phyloP scores from a whole-genome alignment of 2,888 invertebrate species.

The Ormyrus rosae region DNA sequence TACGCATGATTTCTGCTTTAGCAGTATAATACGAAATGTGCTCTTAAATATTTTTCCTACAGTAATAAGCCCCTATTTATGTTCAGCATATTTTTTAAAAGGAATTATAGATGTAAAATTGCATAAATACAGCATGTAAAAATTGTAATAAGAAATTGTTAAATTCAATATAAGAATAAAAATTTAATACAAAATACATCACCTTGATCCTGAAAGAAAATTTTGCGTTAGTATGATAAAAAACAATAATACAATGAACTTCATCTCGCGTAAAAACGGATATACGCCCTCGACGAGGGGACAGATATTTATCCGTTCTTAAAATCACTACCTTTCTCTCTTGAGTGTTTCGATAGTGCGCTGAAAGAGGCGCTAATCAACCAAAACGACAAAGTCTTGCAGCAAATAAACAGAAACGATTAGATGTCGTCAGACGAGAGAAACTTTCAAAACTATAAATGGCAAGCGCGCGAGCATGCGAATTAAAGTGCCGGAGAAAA shows the following conservation, averaged over 20 bases:
- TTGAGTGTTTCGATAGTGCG: conserved; percentile 40
- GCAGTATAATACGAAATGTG: neutral
- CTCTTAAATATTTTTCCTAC: conserved; percentile 32
- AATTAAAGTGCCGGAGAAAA: conserved; percentile 26
- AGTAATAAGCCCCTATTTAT: neutral
- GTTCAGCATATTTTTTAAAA: neutral
- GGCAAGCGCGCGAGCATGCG: conserved; percentile 42
- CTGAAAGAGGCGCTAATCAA: conserved; percentile 3
- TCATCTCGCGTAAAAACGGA: neutral
- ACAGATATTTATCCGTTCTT: neutral
- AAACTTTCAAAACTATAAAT: conserved; percentile 34
- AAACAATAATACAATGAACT: conserved; percentile 19
- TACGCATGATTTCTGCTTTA: neutral
- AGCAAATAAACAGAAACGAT: conserved; percentile 34
- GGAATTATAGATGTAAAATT: neutral
- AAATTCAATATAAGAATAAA: conserved; percentile 1
- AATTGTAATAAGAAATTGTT: neutral
- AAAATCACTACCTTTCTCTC: conserved; percentile 3
- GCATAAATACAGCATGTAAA: neutral
- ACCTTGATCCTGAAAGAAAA: conserved; percentile 34
- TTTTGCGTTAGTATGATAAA: neutral
- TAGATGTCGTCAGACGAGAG: conserved; percentile 36
- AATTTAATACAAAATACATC: neutral
- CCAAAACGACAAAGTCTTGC: neutral
- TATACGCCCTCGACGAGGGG: neutral